Conservation (phyloP, 2,888 invertebrate species). For the Cataglyphis cursor region DNA sequence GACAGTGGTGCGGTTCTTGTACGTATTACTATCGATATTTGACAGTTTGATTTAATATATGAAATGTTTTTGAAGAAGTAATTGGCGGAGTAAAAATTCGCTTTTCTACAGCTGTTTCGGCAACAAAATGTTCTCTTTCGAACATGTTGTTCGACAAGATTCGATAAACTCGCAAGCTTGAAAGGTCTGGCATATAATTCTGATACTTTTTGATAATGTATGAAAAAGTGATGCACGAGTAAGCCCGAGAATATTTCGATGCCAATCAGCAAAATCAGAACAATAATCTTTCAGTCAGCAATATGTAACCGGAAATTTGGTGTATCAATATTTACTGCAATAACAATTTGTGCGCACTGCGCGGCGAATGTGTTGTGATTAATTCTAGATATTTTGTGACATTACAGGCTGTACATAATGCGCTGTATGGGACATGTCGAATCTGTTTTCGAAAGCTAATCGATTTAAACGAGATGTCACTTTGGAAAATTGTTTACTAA, state of each 20-base stretch:
- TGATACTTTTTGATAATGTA: constrained; percentile 13
- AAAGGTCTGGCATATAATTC: not conserved
- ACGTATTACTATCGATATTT: not conserved
- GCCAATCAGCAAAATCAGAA: not conserved
- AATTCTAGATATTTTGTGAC: constrained; percentile 37
- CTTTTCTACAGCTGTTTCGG: not conserved
- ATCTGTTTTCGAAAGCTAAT: constrained; percentile 36
- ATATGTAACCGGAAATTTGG: constrained; percentile 14
- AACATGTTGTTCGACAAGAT: not conserved
- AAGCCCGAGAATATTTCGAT: not conserved
- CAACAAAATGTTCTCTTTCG: not conserved
- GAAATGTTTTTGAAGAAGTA: not conserved
- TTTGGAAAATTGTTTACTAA: constrained; percentile 24
- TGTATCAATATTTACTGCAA: constrained; percentile 43
- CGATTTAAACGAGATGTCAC: constrained; percentile 18
- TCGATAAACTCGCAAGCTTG: not conserved
- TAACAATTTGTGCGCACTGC: constrained; percentile 33
- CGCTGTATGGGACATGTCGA: constrained; percentile 5
- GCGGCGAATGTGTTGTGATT: constrained; percentile 10
- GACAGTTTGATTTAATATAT: not conserved
- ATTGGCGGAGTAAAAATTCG: not conserved
- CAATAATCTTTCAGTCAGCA: constrained; percentile 33
- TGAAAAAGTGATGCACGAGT: constrained; percentile 27
- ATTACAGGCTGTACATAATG: constrained; percentile 16
- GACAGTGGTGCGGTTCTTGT: not conserved